phyloP scores from a whole-genome alignment of 2,113 vertebrate genomes.

The Sturnus vulgaris region DNA sequence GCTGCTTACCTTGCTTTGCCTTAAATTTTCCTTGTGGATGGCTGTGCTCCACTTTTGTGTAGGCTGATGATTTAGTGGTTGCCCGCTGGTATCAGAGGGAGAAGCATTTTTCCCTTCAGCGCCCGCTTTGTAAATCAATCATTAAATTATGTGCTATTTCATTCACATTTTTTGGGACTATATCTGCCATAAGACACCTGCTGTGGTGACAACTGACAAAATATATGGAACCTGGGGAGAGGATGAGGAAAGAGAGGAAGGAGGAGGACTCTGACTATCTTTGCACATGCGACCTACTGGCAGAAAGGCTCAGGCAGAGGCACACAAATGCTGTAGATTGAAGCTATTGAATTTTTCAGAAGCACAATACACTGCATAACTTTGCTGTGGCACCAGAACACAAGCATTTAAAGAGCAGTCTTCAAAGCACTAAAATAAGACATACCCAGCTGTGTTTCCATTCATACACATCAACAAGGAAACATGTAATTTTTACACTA shows the following conservation, averaged over 20 bases:
- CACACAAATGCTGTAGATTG: neutral
- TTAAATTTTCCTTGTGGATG: neutral
- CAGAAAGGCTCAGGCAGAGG: neutral
- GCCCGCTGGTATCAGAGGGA: neutral
- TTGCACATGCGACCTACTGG: neutral
- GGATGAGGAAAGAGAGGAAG: neutral
- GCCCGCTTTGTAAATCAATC: conserved; percentile 11
- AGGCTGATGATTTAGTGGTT: neutral
- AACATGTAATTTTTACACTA: neutral
- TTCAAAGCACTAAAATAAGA: conserved; percentile 1
- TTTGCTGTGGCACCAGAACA: neutral
- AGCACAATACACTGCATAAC: neutral
- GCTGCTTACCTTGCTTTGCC: neutral
- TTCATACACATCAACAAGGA: neutral
- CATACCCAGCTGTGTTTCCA: neutral
- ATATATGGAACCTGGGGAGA: neutral
- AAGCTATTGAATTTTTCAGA: conserved; percentile 17
- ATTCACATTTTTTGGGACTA: neutral
- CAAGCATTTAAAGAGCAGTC: neutral
- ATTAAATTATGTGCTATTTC: conserved; percentile 11
- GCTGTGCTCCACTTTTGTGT: neutral
- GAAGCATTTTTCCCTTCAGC: neutral
- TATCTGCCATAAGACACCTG: neutral
- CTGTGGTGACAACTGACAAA: conserved; percentile 6
- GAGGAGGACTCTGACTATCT: neutral